These are phyloP conservation scores for Dermatemys mawii DNA, from an alignment of 2,113 vertebrate species.

Conservation along the genomic window DNA sequence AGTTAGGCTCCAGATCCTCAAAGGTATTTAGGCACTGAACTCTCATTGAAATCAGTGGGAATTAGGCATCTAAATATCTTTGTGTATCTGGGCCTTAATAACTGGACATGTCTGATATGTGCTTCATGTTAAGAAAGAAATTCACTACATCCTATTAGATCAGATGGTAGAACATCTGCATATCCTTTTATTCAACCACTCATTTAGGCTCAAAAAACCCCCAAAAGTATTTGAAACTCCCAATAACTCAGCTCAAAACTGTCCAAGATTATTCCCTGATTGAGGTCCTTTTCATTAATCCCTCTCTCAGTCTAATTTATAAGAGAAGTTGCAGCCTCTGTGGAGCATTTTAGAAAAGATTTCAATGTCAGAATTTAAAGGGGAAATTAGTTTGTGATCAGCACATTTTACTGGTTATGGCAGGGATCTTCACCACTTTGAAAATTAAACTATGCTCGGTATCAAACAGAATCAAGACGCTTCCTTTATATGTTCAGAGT, in stretches of 20 bases:
- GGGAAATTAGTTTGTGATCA: background rate
- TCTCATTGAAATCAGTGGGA: background rate
- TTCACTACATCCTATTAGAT: background rate
- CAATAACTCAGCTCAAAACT: background rate
- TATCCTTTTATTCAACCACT: background rate
- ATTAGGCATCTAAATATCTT: background rate
- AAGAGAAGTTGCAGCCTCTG: background rate
- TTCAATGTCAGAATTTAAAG: background rate
- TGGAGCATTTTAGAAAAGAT: background rate
- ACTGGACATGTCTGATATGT: background rate
- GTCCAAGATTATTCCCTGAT: background rate
- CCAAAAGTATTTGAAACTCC: background rate
- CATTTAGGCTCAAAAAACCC: background rate
- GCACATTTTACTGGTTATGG: background rate
- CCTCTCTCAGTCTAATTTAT: background rate
- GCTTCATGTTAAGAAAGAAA: background rate
- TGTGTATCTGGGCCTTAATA: background rate
- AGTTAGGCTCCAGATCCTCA: background rate
- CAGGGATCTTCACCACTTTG: background rate
- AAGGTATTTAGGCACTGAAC: background rate
- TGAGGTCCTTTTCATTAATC: background rate
- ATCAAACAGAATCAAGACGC: background rate
- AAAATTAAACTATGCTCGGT: background rate
- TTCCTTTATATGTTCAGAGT: background rate
- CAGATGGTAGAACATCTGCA: background rate